Conservation (phyloP, 2,797 vertebrate species). For the Onychomys arenicola region DNA sequence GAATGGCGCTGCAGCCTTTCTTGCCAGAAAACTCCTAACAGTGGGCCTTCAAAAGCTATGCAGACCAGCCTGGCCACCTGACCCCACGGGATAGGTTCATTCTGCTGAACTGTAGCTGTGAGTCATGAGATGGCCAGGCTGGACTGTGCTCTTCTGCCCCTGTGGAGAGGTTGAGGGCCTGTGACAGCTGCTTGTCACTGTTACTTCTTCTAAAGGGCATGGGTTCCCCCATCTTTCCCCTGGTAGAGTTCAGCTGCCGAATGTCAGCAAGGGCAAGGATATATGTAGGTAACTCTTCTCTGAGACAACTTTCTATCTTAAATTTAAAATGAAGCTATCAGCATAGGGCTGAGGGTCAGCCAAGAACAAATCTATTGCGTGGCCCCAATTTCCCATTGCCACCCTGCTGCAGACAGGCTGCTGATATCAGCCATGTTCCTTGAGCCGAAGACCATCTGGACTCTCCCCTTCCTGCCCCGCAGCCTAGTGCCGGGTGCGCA, state of each 20-base stretch:
- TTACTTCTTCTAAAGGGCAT: background rate
- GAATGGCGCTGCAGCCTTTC: accelerated
- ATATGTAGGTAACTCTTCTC: background rate
- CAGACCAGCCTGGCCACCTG: background rate
- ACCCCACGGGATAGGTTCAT: background rate
- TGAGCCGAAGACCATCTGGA: slow-evolving; percentile 25
- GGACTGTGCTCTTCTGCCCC: background rate
- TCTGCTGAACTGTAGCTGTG: accelerated
- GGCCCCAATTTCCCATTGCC: slow-evolving; percentile 56
- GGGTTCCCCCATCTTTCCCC: background rate
- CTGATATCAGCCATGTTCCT: slow-evolving; percentile 45
- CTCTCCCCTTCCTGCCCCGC: background rate
- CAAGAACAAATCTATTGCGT: slow-evolving; percentile 59
- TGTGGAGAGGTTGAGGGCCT: background rate
- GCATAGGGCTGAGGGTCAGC: slow-evolving; percentile 34
- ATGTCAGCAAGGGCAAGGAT: background rate
- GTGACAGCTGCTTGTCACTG: background rate
- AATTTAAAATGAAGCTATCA: slow-evolving; percentile 53
- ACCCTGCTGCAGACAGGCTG: background rate
- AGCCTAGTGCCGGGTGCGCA: accelerated
- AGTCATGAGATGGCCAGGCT: accelerated
- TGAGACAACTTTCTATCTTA: slow-evolving; percentile 37
- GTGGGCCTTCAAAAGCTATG: too few species aligned
- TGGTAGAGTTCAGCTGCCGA: background rate
- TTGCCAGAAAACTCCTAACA: background rate